Conservation (phyloP, 2,113 vertebrate species). For the Mus musculus region DNA sequence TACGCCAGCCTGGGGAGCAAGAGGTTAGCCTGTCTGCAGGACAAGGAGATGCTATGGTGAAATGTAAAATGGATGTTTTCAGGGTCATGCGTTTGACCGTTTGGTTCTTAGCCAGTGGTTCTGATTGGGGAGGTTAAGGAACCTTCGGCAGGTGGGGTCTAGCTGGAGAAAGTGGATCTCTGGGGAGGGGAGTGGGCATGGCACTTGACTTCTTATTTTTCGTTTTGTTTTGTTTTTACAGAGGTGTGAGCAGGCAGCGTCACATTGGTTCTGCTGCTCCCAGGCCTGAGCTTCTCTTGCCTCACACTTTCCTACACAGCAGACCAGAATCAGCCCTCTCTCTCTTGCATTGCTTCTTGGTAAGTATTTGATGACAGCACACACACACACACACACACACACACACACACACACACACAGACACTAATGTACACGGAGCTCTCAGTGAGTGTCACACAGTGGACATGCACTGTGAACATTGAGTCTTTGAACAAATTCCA, state of each 20-base stretch:
- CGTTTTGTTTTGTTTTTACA: neutral
- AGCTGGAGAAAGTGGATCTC: neutral
- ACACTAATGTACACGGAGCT: neutral
- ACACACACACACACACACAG: neutral
- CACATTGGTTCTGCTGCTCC: no score
- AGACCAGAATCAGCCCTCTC: neutral
- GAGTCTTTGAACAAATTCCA: neutral
- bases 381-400: neutral
- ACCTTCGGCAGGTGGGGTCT: neutral
- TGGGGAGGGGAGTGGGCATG: neutral
- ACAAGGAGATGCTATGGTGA: neutral
- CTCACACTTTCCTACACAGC: neutral
- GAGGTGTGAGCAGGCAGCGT: neutral
- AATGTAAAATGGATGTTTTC: no score
- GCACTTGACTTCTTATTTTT: neutral
- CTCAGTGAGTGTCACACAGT: neutral
- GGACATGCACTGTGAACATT: neutral
- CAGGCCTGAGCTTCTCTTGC: no score
- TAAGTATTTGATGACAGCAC: neutral
- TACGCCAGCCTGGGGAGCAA: neutral
- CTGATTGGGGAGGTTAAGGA: neutral
- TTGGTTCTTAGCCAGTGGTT: neutral
- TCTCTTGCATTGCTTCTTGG: neutral
- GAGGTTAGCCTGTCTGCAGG: fast-evolving
- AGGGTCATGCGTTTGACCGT: neutral